phyloP scores from a whole-genome alignment of 2,888 invertebrate species.

The Apantesis nais region DNA sequence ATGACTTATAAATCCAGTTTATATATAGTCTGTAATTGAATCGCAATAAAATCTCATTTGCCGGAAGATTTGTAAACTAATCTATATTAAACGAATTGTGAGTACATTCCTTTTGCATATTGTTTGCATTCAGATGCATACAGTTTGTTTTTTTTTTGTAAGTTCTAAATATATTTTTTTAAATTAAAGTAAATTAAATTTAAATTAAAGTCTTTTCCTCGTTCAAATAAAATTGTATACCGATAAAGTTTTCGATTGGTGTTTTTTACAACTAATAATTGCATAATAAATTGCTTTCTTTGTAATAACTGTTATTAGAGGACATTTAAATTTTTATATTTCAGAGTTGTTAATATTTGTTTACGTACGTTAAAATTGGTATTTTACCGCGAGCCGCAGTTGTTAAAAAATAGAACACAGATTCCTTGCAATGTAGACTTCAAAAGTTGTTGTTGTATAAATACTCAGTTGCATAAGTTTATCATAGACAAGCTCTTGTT shows the following conservation, averaged over 20 bases:
- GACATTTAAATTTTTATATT: conserved; percentile 18
- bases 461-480: neutral
- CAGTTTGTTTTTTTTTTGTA: neutral
- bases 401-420: too few relatives aligned
- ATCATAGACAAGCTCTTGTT: too few relatives aligned
- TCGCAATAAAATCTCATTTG: too few relatives aligned
- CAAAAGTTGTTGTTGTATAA: neutral
- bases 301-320: conserved; percentile 32
- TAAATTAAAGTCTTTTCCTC: too few relatives aligned
- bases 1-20: too few relatives aligned
- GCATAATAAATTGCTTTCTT: conserved; percentile 24
- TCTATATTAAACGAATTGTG: neutral
- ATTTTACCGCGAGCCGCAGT: too few relatives aligned
- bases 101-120: neutral
- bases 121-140: too few relatives aligned
- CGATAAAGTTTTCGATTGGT: conserved; percentile 32
- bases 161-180: neutral
- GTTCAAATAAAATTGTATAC: neutral
- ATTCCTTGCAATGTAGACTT: too few relatives aligned
- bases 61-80: neutral
- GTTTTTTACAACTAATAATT: conserved; percentile 30
- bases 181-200: too few relatives aligned
- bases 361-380: too few relatives aligned
- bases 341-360: neutral
- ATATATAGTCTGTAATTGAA: too few relatives aligned